phyloP scores from a whole-genome alignment of 2,113 vertebrate species.

The Astatoreochromis straeleni region DNA sequence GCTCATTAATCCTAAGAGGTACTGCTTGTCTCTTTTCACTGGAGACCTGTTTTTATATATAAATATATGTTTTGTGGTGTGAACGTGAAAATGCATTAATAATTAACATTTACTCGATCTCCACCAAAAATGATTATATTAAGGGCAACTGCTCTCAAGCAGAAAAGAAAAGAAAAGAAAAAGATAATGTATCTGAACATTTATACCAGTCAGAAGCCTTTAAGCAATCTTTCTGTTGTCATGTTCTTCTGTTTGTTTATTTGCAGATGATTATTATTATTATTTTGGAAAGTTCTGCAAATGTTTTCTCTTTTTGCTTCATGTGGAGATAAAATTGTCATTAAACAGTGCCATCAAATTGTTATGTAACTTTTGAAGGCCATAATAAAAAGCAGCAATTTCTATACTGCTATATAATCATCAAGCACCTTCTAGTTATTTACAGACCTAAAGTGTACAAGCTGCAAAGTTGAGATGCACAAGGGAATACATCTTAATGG shows the following conservation, averaged over 20 bases:
- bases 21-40: not conserved
- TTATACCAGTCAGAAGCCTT: not conserved
- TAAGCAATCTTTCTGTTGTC: not conserved
- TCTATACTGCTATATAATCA: not conserved
- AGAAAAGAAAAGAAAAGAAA: not conserved
- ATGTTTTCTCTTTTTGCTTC: not conserved
- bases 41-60: not conserved
- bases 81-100: not conserved
- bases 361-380: not conserved
- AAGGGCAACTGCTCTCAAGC: not conserved
- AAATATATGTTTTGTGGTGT: not conserved
- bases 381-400: not conserved
- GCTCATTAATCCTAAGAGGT: not conserved
- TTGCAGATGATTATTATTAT: not conserved
- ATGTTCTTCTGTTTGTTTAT: not conserved
- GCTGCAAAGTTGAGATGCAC: not conserved
- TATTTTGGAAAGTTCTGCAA: not conserved
- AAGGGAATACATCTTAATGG: not conserved
- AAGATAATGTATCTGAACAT: not conserved
- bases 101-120: not conserved
- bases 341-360: not conserved
- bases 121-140: fast-evolving
- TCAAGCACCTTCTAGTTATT: not conserved
- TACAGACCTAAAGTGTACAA: not conserved
- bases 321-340: not conserved